Conservation (phyloP, 2,888 invertebrate species). For the Carcina quercana region DNA sequence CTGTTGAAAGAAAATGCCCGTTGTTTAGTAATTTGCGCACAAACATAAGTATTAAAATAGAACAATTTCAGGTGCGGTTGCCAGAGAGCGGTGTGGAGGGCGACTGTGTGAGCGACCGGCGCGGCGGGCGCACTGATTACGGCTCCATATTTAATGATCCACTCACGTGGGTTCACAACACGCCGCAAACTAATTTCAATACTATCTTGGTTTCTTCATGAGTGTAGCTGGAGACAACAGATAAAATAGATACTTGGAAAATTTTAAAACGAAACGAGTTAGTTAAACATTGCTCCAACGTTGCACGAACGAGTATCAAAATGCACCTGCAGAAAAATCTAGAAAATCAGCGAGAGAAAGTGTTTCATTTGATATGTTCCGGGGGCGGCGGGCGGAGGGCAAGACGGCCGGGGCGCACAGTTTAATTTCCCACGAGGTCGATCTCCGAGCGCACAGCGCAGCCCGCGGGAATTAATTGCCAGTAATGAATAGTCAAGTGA, state of each 20-base stretch:
- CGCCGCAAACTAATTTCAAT: constrained; percentile 63
- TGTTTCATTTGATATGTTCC: constrained; percentile 56
- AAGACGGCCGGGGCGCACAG: constrained; percentile 70
- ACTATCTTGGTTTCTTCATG: constrained; percentile 35
- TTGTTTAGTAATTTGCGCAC: constrained; percentile 7
- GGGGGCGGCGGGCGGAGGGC: constrained; percentile 36
- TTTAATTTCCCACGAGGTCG: constrained; percentile 75
- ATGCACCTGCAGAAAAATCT: constrained; percentile 48
- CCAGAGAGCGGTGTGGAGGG: constrained; percentile 39
- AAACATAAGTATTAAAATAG: constrained; percentile 28
- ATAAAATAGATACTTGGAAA: constrained; percentile 2
- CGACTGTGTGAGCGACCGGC: constrained; percentile 46
- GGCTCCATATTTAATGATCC: constrained; percentile 68
- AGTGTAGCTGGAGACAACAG: constrained; percentile 3
- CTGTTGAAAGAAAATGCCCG: constrained; percentile 16
- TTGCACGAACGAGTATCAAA: constrained; percentile 25
- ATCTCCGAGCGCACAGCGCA: constrained; percentile 69
- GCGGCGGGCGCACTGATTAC: constrained; percentile 68
- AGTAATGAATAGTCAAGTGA: constrained; percentile 74
- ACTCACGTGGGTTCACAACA: constrained; percentile 50
- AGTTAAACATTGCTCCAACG: constrained; percentile 24
- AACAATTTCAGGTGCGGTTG: constrained; percentile 37
- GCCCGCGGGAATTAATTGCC: constrained; percentile 74
- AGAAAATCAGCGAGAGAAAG: constrained; percentile 60
- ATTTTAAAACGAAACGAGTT: constrained; percentile 1